Evolutionary conservation across 1,140 invertebrate genomes (phyloP).

Genomic region (Drosophila tristis): DNA sequence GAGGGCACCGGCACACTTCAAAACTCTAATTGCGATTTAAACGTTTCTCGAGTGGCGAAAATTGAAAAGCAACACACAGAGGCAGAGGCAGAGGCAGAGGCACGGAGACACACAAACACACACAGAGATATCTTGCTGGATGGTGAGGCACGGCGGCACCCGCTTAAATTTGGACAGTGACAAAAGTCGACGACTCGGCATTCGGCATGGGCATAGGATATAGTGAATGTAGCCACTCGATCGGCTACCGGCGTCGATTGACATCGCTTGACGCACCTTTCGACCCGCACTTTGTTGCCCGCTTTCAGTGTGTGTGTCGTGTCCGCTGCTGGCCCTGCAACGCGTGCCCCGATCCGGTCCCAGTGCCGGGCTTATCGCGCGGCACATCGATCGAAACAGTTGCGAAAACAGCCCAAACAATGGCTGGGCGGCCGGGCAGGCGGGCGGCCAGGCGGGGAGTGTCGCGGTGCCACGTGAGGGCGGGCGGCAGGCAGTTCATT

Average conservation of each 20-base stretch:
- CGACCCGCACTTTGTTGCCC: slow-evolving; percentile 70
- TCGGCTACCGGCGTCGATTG: slow-evolving; percentile 22
- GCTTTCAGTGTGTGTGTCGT: slow-evolving; percentile 31
- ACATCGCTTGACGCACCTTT: slow-evolving; percentile 62
- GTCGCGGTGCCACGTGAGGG: not conserved
- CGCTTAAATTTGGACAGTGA: slow-evolving; percentile 68
- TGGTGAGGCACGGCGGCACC: slow-evolving; percentile 22
- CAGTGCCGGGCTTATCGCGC: slow-evolving; percentile 35
- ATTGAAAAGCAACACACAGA: slow-evolving; percentile 41
- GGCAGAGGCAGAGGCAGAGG: slow-evolving; percentile 4
- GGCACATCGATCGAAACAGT: slow-evolving; percentile 53
- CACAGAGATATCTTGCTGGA: not conserved
- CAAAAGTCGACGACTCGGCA: slow-evolving; percentile 51
- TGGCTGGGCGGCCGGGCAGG: slow-evolving; percentile 5
- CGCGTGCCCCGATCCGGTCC: slow-evolving; percentile 53
- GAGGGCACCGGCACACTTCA: slow-evolving; percentile 54
- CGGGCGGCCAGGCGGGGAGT: not conserved
- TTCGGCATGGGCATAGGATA: not conserved
- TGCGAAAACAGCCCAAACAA: slow-evolving; percentile 63
- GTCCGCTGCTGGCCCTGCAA: slow-evolving; percentile 42
- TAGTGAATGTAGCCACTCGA: not conserved
- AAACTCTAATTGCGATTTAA: slow-evolving; percentile 74
- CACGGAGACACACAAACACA: not conserved
- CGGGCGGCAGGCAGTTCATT: slow-evolving; percentile 9
- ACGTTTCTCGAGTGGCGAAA: slow-evolving; percentile 70